These are phyloP conservation scores for Myanophis thanlyinensis DNA, from an alignment of 2,113 vertebrate species.

Conservation along the genomic window DNA sequence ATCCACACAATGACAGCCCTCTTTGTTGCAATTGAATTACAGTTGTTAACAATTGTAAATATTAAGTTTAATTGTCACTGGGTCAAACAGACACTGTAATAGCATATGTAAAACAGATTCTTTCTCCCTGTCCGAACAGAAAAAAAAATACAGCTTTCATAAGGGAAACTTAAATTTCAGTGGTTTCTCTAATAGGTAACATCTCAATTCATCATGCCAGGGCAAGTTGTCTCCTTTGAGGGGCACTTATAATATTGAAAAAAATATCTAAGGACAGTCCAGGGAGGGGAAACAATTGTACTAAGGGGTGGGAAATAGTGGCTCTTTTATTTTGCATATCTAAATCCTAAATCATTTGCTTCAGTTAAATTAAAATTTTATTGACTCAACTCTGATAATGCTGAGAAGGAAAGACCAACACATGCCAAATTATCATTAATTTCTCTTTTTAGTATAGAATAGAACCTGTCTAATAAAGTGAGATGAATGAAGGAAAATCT, in stretches of 20 bases:
- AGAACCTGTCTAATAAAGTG: background rate
- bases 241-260: background rate
- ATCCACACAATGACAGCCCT: background rate
- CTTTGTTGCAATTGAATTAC: background rate
- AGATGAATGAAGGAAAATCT: background rate
- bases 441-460: background rate
- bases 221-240: background rate
- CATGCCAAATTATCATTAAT: background rate
- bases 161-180: background rate
- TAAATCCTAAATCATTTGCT: background rate
- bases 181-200: background rate
- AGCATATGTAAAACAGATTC: background rate
- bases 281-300: background rate
- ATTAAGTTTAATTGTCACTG: background rate
- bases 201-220: background rate
- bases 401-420: background rate
- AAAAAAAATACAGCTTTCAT: background rate
- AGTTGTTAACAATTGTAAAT: background rate
- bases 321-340: background rate
- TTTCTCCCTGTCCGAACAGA: background rate
- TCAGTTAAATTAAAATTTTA: background rate
- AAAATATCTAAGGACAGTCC: background rate
- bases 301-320: background rate
- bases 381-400: background rate
- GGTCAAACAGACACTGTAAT: background rate